Base-by-base conservation (phyloP, 2,113 vertebrate genomes). In the Cariama cristata region DNA sequence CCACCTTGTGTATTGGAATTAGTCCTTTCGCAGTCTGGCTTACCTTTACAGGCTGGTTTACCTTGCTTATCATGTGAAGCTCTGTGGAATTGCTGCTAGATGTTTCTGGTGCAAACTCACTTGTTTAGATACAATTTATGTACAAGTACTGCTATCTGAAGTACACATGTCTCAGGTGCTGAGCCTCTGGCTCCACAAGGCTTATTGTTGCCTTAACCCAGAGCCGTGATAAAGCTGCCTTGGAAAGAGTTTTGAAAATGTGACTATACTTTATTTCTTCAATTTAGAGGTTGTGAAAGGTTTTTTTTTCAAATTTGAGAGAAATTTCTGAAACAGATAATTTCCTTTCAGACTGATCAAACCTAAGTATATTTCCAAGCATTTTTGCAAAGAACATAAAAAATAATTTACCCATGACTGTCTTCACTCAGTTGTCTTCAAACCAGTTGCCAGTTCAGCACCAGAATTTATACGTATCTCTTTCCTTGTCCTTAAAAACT, bases 141-240 rank as follows among this genome's bases (percentile, higher is more conserved):
- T 15, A 45, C 21, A 9, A 3, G 1, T 27, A 35, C 7, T 0
- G 1, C 16, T 45, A 11, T 42, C 42, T 56, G 24, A 87, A 21
- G 24, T 32, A 32, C 42, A 23, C 2, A 7, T 4, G 42, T 38
- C 26, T 72, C 27, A 42, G 6, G 8, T 50, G 62, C 32, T 38
- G 26, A 58, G 20, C 7, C 21, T 42, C 30, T 67, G 38, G 22
- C 10, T 64, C 24, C n/a, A 17, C 14, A n/a, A 26, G 17, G 4
- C 26, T 55, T 44, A 64, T 17, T 8, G 7, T 6, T 40, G 5
- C 24, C 26, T 56, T 28, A 27, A 49, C 1, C 1, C 27, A 62
- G 19, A 76, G 18, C 19, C 11, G 5, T 30, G 11, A 23, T 9
- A 40, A 81, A 71, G 18, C 18, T 20, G 15, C 33, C 11, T 47